Percentiles rank a stretch among this genome's conserved stretches.
phyloP scores from a whole-genome alignment of 2,797 vertebrate genomes.

The Phylloscopus collybita region DNA sequence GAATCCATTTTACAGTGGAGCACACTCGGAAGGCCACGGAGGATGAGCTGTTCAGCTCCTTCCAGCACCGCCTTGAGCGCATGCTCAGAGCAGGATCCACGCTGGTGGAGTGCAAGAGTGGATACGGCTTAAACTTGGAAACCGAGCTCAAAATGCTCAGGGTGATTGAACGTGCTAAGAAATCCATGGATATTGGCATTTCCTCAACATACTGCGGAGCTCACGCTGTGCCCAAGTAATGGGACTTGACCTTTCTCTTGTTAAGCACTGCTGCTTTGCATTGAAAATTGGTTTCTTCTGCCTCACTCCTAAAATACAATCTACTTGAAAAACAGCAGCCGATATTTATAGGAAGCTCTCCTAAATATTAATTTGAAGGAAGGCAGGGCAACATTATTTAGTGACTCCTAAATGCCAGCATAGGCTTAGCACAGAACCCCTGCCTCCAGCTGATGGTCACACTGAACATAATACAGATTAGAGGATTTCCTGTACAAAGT shows the following conservation, averaged over 20 bases:
- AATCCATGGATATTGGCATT: slow-evolving; percentile 82
- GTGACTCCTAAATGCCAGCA: background rate
- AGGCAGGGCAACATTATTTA: background rate
- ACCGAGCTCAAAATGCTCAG: slow-evolving; percentile 93
- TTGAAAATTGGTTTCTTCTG: background rate
- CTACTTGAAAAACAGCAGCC: background rate
- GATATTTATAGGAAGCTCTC: background rate
- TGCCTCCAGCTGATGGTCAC: background rate
- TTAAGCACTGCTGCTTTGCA: background rate
- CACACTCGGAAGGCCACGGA: slow-evolving; percentile 81
- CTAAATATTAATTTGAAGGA: background rate
- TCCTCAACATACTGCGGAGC: slow-evolving; percentile 95
- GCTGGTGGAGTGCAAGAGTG: slow-evolving; percentile 95
- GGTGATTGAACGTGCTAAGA: slow-evolving; percentile 84
- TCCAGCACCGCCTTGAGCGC: slow-evolving; percentile 80
- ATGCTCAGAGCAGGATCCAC: slow-evolving; percentile 90
- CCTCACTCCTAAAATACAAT: background rate
- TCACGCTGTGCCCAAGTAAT: slow-evolving; percentile 91
- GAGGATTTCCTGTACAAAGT: background rate
- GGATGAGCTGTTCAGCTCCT: slow-evolving; percentile 78
- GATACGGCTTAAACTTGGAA: slow-evolving; percentile 89
- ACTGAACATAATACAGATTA: background rate
- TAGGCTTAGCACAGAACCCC: background rate
- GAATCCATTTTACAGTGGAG: slow-evolving; percentile 93
- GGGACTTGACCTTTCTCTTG: background rate